Conservation (phyloP, 2,113 vertebrate species). For the Corythaeola cristata region DNA sequence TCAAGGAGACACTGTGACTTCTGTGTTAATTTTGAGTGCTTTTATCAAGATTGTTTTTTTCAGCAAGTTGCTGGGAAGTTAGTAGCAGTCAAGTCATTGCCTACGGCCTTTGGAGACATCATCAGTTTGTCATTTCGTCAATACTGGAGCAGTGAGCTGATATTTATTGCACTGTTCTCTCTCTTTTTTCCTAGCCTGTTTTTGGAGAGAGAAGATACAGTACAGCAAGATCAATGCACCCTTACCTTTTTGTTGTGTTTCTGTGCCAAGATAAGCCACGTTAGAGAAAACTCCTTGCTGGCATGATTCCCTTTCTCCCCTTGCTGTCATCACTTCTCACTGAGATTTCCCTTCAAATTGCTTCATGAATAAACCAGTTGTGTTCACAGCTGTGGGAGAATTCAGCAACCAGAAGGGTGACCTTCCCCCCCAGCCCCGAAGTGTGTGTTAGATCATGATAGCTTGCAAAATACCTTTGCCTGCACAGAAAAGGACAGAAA, state of each 20-base stretch:
- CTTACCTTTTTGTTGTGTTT: neutral
- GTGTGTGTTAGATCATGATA: neutral
- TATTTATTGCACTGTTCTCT: neutral
- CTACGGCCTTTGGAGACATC: neutral
- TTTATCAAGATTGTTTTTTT: neutral
- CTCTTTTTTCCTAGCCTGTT: neutral
- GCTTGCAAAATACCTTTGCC: neutral
- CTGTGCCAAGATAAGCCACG: neutral
- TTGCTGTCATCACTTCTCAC: neutral
- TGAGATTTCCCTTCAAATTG: neutral
- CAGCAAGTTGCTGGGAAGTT: neutral
- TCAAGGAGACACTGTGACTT: neutral
- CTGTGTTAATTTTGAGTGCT: neutral
- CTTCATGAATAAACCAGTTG: constrained; percentile 28
- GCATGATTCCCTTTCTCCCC: neutral
- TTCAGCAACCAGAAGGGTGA: neutral
- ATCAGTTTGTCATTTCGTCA: neutral
- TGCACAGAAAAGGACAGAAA: neutral
- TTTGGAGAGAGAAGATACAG: neutral
- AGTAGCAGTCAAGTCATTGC: neutral
- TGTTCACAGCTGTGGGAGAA: neutral
- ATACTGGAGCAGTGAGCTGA: neutral
- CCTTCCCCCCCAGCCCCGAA: neutral
- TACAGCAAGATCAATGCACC: neutral
- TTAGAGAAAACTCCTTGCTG: neutral